Evolutionary conservation across 2,888 invertebrate genomes (phyloP), one percentile per base, ranked within the genome.

Genomic region (Neoaliturus tenellus): DNA sequence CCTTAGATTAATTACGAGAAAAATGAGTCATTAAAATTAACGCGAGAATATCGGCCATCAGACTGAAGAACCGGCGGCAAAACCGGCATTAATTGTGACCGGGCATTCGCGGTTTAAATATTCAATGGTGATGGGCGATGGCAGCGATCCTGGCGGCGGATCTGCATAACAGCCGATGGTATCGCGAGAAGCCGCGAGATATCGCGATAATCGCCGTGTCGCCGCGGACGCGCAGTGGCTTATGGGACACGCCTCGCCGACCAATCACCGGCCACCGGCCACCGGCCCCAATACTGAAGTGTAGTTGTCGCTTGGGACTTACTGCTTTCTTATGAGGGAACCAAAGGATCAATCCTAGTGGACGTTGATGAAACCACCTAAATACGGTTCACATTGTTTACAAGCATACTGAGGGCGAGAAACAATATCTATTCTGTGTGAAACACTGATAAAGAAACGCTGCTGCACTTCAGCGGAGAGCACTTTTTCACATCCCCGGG

Each of bases 1-100:
- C 44, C 44, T 17, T 44, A 14, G 44, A 44, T 44, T 44, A 44
- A 44, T 44, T 44, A 44, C 75, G 48, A 44, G 48, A 28, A 71
- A 39, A 75, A 75, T 75, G 75, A 75, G 75, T 75, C 41, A 48
- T 75, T 75, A 75, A 71, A 71, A 71, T 69, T 69, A 69, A 69
- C 35, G n/a, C 69, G 17, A 31, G 35, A 69, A 33, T 17, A 14
- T 14, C 44, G 5, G 41, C n/a, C n/a, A n/a, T n/a, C n/a, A n/a
- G n/a, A n/a, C n/a, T n/a, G 20, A 41, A 14, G 5, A 20, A 39
- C 20, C 28, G 25, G 75, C 48, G 44, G 48, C 28, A 48, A 39
- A 39, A 23, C 35, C 25, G 41, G 75, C 23, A 48, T 75, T 75
- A 75, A 75, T 48, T 48, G 75, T 10, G 28, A 35, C 23, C 75